Percentiles rank a stretch among this genome's conserved stretches.
Evolutionary conservation across 2,797 vertebrate species (phyloP).

Genomic region (Chrysolophus pictus): DNA sequence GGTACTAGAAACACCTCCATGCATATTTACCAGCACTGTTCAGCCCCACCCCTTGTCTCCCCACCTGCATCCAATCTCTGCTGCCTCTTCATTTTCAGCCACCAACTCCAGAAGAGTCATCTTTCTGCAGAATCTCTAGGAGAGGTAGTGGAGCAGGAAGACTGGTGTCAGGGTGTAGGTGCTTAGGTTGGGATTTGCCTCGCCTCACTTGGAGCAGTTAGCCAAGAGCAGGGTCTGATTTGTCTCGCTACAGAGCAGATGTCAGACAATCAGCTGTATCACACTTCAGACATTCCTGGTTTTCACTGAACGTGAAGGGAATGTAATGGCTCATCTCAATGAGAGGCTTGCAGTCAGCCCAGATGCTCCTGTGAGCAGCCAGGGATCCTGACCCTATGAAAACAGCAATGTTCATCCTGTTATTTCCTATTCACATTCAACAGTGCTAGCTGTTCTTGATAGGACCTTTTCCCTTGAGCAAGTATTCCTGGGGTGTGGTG

Average conservation of each 20-base stretch:
- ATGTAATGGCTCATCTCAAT: not conserved
- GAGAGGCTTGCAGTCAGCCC: not conserved
- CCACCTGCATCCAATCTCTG: rapidly evolving
- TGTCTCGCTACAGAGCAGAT: slow-evolving; percentile 24
- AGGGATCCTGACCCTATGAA: not conserved
- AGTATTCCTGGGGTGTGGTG: not conserved
- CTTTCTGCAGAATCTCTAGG: not conserved
- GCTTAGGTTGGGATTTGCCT: not conserved
- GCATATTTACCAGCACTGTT: not conserved
- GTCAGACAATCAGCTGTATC: slow-evolving; percentile 26
- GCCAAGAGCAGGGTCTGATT: not conserved
- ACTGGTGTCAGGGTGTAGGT: not conserved
- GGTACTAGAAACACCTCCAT: not conserved
- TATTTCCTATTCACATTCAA: rapidly evolving
- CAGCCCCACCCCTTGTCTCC: not conserved
- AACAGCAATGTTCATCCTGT: not conserved
- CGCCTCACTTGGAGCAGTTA: not conserved
- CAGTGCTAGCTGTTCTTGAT: not conserved
- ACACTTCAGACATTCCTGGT: not conserved
- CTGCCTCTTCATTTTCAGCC: not conserved
- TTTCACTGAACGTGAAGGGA: not conserved
- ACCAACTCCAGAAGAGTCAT: not conserved
- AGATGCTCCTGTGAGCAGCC: rapidly evolving
- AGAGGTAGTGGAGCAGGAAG: not conserved
- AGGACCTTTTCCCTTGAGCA: not conserved